Conservation (phyloP, 1,140 invertebrate species). For the Potamilus streckersoni region DNA sequence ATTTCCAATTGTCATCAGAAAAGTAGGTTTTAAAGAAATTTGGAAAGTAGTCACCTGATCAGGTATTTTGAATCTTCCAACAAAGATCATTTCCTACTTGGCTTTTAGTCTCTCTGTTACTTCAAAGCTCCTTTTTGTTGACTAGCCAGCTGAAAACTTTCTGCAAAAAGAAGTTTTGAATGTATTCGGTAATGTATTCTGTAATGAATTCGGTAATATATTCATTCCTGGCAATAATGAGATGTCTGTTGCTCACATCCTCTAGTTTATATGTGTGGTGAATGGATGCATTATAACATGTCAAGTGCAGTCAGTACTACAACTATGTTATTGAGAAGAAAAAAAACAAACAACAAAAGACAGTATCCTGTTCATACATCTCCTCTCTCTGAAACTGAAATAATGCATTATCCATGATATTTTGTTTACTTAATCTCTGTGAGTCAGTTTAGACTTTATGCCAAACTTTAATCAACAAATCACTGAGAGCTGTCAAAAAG, state of each 20-base stretch:
- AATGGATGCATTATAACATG: slow-evolving; percentile 23
- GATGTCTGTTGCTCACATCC: slow-evolving; percentile 30
- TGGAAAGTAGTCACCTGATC: slow-evolving; percentile 37
- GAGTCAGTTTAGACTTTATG: slow-evolving; percentile 14
- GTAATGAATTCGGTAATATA: background rate
- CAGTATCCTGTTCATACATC: slow-evolving; percentile 19
- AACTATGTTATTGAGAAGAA: slow-evolving; percentile 11
- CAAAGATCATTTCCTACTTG: slow-evolving; percentile 26
- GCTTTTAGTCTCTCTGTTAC: slow-evolving; percentile 10
- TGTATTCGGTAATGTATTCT: background rate
- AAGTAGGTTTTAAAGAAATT: slow-evolving; percentile 31
- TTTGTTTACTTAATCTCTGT: background rate
- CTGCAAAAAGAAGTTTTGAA: slow-evolving; percentile 26
- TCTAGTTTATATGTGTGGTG: slow-evolving; percentile 30
- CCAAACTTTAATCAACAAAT: too few relatives aligned
- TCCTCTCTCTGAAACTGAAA: slow-evolving; percentile 27
- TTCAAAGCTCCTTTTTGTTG: slow-evolving; percentile 19
- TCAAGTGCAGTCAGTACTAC: slow-evolving; percentile 30
- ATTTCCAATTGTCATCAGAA: slow-evolving; percentile 2
- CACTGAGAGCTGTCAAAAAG: too few relatives aligned
- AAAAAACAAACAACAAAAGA: slow-evolving; percentile 6
- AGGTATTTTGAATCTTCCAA: slow-evolving; percentile 36
- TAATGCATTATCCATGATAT: slow-evolving; percentile 3
- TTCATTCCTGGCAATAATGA: slow-evolving; percentile 31
- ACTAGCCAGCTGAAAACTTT: background rate